These are phyloP conservation scores for Enteromius fasciolatus DNA, from an alignment of 2,797 vertebrate genomes.

Conservation along the genomic window DNA sequence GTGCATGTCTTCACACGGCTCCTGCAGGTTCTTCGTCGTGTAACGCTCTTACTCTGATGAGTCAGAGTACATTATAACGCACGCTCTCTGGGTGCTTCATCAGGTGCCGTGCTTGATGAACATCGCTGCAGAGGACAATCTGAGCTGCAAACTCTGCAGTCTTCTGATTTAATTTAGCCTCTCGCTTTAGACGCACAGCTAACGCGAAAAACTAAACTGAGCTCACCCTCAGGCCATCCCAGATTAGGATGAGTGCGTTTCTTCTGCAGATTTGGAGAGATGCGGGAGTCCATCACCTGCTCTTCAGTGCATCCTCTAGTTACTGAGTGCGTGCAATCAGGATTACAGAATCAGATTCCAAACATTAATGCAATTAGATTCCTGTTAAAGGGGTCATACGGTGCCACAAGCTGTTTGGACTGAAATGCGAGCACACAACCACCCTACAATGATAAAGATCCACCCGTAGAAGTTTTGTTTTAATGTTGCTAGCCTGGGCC, in stretches of 20 bases:
- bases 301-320: too few species aligned
- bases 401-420: too few species aligned
- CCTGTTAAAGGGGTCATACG: too few species aligned
- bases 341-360: too few species aligned
- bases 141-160: slow-evolving; percentile 3
- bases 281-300: too few species aligned
- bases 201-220: background rate
- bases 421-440: too few species aligned
- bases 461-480: too few species aligned
- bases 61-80: background rate
- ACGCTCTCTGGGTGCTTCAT: background rate
- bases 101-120: slow-evolving; percentile 37
- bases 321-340: too few species aligned
- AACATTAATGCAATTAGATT: too few species aligned
- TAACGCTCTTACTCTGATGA: background rate
- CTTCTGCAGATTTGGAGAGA: background rate
- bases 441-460: too few species aligned
- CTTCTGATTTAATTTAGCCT: slow-evolving; percentile 8
- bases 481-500: too few species aligned
- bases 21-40: background rate
- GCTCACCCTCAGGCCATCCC: background rate
- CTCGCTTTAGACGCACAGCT: background rate
- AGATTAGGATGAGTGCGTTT: background rate
- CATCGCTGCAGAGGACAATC: background rate
- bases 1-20: background rate